A percentile compares a stretch with the other conserved stretches of the same genome.
phyloP scores from a whole-genome alignment of 2,113 vertebrate genomes.

The Climacteris rufus region DNA sequence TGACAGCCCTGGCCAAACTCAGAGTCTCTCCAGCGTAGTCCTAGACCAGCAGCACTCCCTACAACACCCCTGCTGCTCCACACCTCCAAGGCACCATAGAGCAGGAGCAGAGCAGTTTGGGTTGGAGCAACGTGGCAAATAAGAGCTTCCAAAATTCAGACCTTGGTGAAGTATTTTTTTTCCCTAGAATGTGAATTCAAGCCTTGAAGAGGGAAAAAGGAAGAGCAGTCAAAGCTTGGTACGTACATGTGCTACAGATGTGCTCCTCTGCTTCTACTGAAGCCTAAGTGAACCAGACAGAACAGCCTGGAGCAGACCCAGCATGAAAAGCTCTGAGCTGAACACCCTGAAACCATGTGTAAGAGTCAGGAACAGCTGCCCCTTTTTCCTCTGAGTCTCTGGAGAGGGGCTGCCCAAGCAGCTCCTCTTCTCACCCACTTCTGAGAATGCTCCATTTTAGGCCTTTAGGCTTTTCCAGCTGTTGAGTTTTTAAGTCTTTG shows the following conservation, averaged over 20 bases:
- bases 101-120: neutral
- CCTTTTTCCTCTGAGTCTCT: neutral
- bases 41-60: neutral
- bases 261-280: neutral
- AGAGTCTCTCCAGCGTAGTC: neutral
- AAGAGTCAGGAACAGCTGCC: neutral
- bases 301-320: neutral
- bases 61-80: neutral
- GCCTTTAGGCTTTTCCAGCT: neutral
- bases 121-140: neutral
- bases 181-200: neutral
- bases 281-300: neutral
- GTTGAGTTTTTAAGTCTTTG: slow-evolving; percentile 5
- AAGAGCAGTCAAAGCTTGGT: neutral
- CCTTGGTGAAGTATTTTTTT: neutral
- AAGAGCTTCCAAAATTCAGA: neutral
- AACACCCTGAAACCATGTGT: neutral
- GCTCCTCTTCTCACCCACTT: neutral
- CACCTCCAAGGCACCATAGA: fast-evolving
- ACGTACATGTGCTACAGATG: neutral
- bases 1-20: neutral
- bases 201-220: neutral
- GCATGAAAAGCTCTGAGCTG: neutral
- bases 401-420: neutral
- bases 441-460: neutral